Evolutionary conservation across 2,113 vertebrate genomes (phyloP).

Genomic region (Menura novaehollandiae): DNA sequence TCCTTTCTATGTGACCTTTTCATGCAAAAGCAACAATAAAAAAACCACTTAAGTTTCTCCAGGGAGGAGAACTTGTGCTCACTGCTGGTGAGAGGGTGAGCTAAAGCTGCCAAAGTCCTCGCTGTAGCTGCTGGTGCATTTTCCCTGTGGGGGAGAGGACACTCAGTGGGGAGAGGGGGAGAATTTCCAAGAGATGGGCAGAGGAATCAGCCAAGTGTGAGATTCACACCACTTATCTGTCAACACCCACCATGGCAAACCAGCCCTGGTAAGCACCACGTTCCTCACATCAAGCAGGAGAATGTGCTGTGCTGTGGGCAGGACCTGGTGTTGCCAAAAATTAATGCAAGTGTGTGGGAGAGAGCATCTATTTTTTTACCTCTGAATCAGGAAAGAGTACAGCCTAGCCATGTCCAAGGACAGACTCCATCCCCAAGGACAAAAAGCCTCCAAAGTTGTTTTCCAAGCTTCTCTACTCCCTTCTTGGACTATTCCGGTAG

Average conservation of each 20-base stretch:
- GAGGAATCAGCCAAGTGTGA: not conserved
- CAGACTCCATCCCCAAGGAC: not conserved
- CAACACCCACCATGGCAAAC: not conserved
- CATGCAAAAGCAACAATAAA: not conserved
- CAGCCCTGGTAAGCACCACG: not conserved
- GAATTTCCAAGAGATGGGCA: not conserved
- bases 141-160: not conserved
- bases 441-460: not conserved
- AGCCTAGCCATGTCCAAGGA: not conserved
- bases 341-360: not conserved
- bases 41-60: not conserved
- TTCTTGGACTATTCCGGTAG: not conserved
- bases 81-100: not conserved
- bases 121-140: not conserved
- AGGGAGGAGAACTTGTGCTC: not conserved
- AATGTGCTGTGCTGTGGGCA: not conserved
- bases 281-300: not conserved
- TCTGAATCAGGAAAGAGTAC: not conserved
- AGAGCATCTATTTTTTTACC: not conserved
- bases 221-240: not conserved
- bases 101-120: not conserved
- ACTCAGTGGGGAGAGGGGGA: not conserved
- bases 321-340: not conserved
- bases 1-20: not conserved
- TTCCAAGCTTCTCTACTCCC: not conserved